Evolutionary conservation across 2,113 vertebrate species (phyloP), one percentile per base, ranked within the genome.

Genomic region (Cichladusa arquata): DNA sequence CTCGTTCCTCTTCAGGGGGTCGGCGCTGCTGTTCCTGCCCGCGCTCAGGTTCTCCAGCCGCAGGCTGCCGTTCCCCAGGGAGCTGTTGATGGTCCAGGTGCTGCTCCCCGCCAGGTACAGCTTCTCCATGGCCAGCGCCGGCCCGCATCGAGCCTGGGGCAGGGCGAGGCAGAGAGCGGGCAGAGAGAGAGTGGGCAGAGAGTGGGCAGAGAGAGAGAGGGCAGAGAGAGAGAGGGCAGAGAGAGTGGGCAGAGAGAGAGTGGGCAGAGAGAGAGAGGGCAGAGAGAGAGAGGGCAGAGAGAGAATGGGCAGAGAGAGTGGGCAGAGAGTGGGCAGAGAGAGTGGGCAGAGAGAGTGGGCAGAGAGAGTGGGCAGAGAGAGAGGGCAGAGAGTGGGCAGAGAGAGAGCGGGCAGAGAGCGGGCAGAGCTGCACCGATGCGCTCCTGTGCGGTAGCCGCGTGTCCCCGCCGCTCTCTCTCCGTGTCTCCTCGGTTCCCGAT

Each of bases 1-100:
- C 97, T 99, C 99, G 53, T 99, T 99, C 90, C 99, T 98, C 94
- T 98, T 98, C 48, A 98, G 73, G 4, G 98, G 98, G 48, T 98
- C 98, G 3, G 95, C 73, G 2, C 98, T 98, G 93, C 70, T 57
- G 98, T 99, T 99, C 61, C 94, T 95, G 23, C 53, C 47, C 78
- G 82, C 29, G 88, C 92, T 72, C 93, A 92, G 87, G 98, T 98
- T 72, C 80, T 95, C 60, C 22, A 64, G 34, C 56, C 91, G 98
- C 6, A 87, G 23, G 86, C 97, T 99, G 72, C 97, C 97, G 95
- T 98, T 98, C 74, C 67, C 97, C 85, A 96, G 96, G 1, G 98
- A 98, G 50, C 95, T 56, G 73, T 99, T 98, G 26, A 94, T 64
- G 33, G 61, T 62, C 96, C 96, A 96, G 2, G 65, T 24, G 28